These are phyloP conservation scores for Siphlonurus alternatus DNA, from an alignment of 2,888 invertebrate genomes.

Conservation along the genomic window DNA sequence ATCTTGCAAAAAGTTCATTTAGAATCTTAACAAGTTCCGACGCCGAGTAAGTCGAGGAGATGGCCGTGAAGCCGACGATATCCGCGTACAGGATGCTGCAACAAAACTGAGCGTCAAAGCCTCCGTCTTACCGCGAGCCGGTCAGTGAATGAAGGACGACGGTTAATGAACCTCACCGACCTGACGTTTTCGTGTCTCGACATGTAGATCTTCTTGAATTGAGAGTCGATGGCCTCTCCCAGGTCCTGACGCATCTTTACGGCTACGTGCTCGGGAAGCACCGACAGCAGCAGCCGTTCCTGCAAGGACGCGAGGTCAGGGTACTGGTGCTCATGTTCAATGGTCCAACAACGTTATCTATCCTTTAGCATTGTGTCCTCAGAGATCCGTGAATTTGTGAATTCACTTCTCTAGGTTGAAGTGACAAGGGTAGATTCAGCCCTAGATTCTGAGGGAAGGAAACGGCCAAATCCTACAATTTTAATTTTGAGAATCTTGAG, in stretches of 20 bases:
- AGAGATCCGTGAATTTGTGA: slow-evolving; percentile 5
- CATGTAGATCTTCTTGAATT: slow-evolving; percentile 97
- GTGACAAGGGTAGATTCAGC: no score
- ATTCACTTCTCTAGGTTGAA: no score
- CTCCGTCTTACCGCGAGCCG: no score
- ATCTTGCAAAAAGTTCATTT: slow-evolving; percentile 89
- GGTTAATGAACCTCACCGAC: slow-evolving; percentile 30
- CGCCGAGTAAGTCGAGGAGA: slow-evolving; percentile 87
- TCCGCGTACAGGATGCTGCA: slow-evolving; percentile 90
- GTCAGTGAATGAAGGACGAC: slow-evolving; percentile 1
- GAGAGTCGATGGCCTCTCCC: slow-evolving; percentile 70
- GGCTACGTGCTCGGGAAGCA: slow-evolving; percentile 89
- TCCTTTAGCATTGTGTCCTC: no score
- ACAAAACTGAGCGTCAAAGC: slow-evolving; percentile 15
- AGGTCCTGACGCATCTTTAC: slow-evolving; percentile 92
- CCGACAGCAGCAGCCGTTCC: slow-evolving; percentile 82
- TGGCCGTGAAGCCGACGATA: slow-evolving; percentile 94
- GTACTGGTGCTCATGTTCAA: no score
- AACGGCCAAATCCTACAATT: no score
- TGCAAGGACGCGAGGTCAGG: slow-evolving; percentile 27
- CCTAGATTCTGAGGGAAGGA: no score
- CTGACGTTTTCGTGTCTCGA: slow-evolving; percentile 92
- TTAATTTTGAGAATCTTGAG: no score
- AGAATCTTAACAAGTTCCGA: slow-evolving; percentile 90
- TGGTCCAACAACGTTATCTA: no score